Evolutionary conservation across 1,140 invertebrate species (phyloP).

Genomic region (Tetraneura akinire): DNA sequence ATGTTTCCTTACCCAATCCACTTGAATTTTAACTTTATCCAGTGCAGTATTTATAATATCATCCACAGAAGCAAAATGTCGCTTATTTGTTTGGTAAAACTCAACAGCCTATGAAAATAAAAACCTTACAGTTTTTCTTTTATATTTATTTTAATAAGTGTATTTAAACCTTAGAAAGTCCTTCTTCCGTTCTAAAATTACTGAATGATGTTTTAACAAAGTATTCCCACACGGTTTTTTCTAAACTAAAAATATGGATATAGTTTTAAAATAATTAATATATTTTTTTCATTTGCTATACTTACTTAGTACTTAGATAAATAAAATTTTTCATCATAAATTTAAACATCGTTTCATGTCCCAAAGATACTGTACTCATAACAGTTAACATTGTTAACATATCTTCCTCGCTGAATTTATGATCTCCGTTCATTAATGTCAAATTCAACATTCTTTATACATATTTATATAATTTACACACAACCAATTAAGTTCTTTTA

Average conservation of each 20-base stretch:
- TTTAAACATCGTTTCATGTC: slow-evolving; percentile 70
- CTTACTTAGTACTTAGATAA: slow-evolving; percentile 66
- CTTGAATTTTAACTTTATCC: slow-evolving; percentile 53
- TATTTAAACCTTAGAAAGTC: slow-evolving; percentile 66
- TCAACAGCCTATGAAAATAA: slow-evolving; percentile 52
- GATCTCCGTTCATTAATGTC: slow-evolving; percentile 64
- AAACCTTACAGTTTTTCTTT: background rate
- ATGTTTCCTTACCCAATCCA: slow-evolving; percentile 54
- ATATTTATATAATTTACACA: background rate
- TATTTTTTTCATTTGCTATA: slow-evolving; percentile 43
- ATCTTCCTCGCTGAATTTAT: slow-evolving; percentile 72
- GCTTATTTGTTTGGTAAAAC: slow-evolving; percentile 53
- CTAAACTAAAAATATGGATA: slow-evolving; percentile 62
- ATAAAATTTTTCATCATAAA: slow-evolving; percentile 71
- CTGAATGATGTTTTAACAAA: slow-evolving; percentile 71
- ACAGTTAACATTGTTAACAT: slow-evolving; percentile 72
- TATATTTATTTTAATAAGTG: background rate
- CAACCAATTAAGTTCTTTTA: background rate
- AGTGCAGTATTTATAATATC: slow-evolving; percentile 53
- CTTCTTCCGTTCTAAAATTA: slow-evolving; percentile 71
- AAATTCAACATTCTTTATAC: slow-evolving; percentile 66
- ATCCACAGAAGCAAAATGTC: slow-evolving; percentile 53
- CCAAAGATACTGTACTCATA: slow-evolving; percentile 67
- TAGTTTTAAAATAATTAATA: background rate
- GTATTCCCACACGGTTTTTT: slow-evolving; percentile 71